Evolutionary conservation across 1,140 invertebrate species (phyloP).

Genomic region (Temnothorax curvispinosus): DNA sequence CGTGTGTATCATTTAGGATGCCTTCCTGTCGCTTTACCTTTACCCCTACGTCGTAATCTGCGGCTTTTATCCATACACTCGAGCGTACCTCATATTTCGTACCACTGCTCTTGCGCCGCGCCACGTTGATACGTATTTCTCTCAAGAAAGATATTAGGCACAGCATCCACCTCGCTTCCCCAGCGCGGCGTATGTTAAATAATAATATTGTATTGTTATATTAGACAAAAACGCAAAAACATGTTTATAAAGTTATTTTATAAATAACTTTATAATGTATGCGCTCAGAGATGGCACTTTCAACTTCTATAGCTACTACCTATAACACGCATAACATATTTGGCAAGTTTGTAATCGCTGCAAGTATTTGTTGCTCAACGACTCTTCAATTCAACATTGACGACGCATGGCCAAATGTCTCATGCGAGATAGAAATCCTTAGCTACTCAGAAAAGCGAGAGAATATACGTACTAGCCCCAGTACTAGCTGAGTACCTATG

Average conservation of each 20-base stretch:
- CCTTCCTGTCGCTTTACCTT: background rate
- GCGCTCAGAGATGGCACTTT: background rate
- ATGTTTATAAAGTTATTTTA: background rate
- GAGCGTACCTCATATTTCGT: conserved; percentile 6
- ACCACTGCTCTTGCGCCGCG: background rate
- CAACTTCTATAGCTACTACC: background rate
- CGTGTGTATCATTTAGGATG: conserved; percentile 11
- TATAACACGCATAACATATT: background rate
- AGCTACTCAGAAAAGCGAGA: conserved; percentile 3
- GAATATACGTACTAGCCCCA: background rate
- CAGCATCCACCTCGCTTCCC: background rate
- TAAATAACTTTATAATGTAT: background rate
- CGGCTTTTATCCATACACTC: conserved; percentile 25
- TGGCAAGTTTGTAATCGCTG: background rate
- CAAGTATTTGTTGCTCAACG: background rate
- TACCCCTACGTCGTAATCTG: background rate
- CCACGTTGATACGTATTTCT: background rate
- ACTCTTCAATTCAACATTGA: background rate
- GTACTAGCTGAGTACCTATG: background rate
- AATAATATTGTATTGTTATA: background rate
- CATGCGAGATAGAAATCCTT: conserved; percentile 20
- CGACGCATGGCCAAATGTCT: background rate
- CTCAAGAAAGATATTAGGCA: background rate
- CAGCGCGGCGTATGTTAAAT: background rate
- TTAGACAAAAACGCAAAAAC: background rate